Percentiles rank a stretch among this genome's conserved stretches.
Conservation (phyloP, 2,888 invertebrate species). For the Cecidostiba fungosa region DNA sequence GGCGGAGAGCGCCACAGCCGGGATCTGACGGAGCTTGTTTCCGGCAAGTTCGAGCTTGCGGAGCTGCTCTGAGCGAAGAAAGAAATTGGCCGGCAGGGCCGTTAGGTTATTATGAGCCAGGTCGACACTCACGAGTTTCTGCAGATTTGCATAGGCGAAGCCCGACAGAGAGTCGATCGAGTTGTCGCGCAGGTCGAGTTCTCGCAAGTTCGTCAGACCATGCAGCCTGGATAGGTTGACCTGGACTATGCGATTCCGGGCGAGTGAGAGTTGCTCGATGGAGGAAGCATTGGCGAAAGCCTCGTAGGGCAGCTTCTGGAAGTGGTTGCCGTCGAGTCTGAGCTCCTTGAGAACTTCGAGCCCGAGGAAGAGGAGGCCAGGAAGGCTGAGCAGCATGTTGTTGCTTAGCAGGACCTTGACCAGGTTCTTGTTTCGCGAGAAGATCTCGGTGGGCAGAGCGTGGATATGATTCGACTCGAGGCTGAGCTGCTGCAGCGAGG, state of each 20-base stretch:
- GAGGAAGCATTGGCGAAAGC: conserved; percentile 89
- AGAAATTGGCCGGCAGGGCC: conserved; percentile 90
- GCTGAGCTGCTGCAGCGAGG: conserved; percentile 88
- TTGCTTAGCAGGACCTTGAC: conserved; percentile 87
- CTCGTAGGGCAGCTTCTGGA: conserved; percentile 90
- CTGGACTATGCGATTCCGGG: conserved; percentile 85
- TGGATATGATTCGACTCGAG: conserved; percentile 87
- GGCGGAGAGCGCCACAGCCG: conserved; percentile 88
- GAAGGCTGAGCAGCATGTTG: conserved; percentile 86
- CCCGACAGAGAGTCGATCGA: conserved; percentile 88
- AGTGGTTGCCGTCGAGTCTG: conserved; percentile 87
- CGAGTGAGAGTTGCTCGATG: conserved; percentile 87
- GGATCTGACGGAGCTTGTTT: conserved; percentile 91
- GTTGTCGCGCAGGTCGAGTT: conserved; percentile 88
- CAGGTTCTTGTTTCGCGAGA: conserved; percentile 89
- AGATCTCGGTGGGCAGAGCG: conserved; percentile 86
- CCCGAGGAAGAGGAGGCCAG: conserved; percentile 87
- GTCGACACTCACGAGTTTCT: conserved; percentile 88
- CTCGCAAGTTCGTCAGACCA: conserved; percentile 87
- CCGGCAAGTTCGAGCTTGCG: conserved; percentile 89
- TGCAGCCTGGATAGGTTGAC: conserved; percentile 90
- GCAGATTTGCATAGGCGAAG: conserved; percentile 88
- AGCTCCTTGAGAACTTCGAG: conserved; percentile 89
- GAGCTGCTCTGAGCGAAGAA: conserved; percentile 87
- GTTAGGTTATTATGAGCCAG: conserved; percentile 89